A percentile compares a stretch with the other conserved stretches of the same genome.
Evolutionary conservation across 2,797 vertebrate genomes (phyloP).

Genomic region (Pangasius sanitwongsei): DNA sequence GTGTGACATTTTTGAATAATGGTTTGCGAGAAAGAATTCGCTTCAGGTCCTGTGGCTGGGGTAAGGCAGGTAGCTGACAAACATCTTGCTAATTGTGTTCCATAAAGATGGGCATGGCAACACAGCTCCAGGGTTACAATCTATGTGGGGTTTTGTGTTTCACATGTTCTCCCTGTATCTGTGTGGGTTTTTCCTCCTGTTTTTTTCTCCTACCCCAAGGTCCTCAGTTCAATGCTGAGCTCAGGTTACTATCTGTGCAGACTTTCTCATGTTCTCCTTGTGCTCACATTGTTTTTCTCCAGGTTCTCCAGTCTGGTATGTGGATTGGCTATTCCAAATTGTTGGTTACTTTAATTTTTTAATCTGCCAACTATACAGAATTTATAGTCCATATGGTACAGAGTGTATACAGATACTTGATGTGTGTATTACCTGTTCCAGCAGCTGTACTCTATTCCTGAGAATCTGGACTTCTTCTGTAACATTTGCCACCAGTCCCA

Average conservation of each 20-base stretch:
- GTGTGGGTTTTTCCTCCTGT: background rate
- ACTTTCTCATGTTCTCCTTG: background rate
- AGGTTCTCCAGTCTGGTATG: background rate
- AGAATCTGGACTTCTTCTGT: slow-evolving; percentile 83
- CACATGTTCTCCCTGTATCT: background rate
- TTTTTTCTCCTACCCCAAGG: too few species aligned
- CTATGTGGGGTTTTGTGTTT: background rate
- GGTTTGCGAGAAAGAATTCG: background rate
- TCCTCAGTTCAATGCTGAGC: background rate
- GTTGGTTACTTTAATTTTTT: background rate
- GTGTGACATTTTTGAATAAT: background rate
- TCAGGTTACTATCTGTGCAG: background rate
- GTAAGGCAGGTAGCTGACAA: background rate
- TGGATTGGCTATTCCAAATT: background rate
- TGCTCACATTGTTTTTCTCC: background rate
- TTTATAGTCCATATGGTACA: background rate
- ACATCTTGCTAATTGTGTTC: too few species aligned
- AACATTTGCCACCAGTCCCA: slow-evolving; percentile 66
- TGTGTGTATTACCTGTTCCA: slow-evolving; percentile 82
- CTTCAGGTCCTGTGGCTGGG: background rate
- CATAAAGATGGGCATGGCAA: too few species aligned
- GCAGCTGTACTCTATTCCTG: slow-evolving; percentile 79
- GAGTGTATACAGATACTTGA: background rate
- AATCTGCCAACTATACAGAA: background rate
- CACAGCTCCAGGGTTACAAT: background rate